Base-by-base conservation (phyloP, 2,113 vertebrate species). In the Gallinago jamesoni region DNA sequence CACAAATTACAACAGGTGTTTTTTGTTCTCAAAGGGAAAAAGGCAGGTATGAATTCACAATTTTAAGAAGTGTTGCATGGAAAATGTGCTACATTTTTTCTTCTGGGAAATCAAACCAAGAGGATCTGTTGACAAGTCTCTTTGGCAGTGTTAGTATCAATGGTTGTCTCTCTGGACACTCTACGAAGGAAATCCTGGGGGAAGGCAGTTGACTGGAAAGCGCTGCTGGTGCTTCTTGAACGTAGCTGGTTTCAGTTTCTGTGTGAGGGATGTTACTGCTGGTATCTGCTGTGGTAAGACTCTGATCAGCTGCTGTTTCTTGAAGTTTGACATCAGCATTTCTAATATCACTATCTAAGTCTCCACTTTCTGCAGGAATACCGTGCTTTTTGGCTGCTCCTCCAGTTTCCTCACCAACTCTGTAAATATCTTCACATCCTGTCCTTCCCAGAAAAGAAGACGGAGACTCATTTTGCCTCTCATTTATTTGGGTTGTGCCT, bases 121-220 rank as follows among this genome's bases (percentile, higher is more conserved):
- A 87, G 22, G 94, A 96, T 85, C 89, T 90, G 84, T 57, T 95
- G 64, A 95, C 78, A 92, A 98, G 89, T 84, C 81, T 95, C 96
- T 98, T 98, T 97, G 97, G 97, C 87, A 98, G 93, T 88, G 95
- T 96, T 85, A 97, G 87, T 75, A 98, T 83, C 70, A 93, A 62
- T 28, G 93, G 92, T 23, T 64, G 94, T 90, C 96, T 96, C 89
- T 96, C 96, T 77, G 96, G 91, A 84, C 69, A 37, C 27, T 96
- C 95, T 55, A 92, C 48, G 63, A 97, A 84, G 31, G 97, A 97
- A 91, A 80, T 96, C 94, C 67, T 93, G 41, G 96, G 70, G 52
- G 96, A 95, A 75, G 94, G 92, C 74, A 96, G 84, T 18, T 84
- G 95, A 73, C 78, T 77, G 59, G 96, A 89, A 92, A 93, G 69